Conservation (phyloP, 2,113 vertebrate genomes). For the Zapornia atra region DNA sequence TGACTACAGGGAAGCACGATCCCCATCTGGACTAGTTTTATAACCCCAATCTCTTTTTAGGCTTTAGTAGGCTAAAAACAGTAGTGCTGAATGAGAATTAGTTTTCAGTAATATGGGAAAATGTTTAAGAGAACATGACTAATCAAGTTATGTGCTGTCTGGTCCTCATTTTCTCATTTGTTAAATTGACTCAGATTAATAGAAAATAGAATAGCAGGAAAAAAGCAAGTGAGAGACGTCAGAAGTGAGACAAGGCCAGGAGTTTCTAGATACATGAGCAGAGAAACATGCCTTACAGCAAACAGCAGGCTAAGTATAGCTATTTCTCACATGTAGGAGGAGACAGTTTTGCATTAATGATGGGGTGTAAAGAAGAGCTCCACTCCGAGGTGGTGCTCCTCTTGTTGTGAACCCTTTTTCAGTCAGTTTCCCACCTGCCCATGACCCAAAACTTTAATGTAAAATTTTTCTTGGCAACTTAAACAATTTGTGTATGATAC, state of each 20-base stretch:
- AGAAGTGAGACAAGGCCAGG: background rate
- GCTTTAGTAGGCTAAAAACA: background rate
- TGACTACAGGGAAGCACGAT: background rate
- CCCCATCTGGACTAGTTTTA: background rate
- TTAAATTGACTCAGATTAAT: slow-evolving; percentile 37
- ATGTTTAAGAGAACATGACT: slow-evolving; percentile 12
- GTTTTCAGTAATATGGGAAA: background rate
- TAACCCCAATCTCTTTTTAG: background rate
- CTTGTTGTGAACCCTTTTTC: background rate
- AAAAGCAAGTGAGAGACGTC: background rate
- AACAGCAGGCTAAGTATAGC: background rate
- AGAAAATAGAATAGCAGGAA: slow-evolving; percentile 4
- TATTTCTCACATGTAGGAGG: background rate
- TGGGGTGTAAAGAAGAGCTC: background rate
- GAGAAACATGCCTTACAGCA: background rate
- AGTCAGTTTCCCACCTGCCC: background rate
- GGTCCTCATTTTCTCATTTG: slow-evolving; percentile 14
- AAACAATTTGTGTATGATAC: background rate
- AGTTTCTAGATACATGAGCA: background rate
- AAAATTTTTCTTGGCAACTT: background rate
- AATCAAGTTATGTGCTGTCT: slow-evolving; percentile 8
- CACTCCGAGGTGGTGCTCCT: background rate
- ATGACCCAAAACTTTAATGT: background rate
- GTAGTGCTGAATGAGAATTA: background rate
- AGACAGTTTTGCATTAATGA: background rate